Evolutionary conservation across 35 echinoderm and acorn worm genomes (phyloP).

Genomic region (Apostichopus californicus): DNA sequence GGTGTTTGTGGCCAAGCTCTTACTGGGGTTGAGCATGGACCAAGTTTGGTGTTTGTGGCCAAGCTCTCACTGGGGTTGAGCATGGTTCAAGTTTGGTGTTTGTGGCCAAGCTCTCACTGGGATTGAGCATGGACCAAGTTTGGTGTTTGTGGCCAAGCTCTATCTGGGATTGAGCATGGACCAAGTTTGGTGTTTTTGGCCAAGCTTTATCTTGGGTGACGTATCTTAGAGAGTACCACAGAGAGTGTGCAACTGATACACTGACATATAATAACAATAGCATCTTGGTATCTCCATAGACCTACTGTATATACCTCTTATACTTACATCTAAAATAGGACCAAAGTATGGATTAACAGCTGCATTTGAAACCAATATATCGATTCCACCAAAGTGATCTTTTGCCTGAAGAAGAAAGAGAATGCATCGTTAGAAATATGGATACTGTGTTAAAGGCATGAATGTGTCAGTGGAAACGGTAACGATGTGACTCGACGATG

Average conservation of each 20-base stretch:
- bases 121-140: not conserved
- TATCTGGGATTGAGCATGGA: too few relatives aligned
- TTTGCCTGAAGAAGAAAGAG: constrained; percentile 48
- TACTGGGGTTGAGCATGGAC: not conserved
- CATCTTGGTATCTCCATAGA: too few relatives aligned
- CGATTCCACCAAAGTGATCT: constrained; percentile 75
- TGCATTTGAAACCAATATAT: constrained; percentile 91
- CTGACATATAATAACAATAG: too few relatives aligned
- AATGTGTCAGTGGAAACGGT: too few relatives aligned
- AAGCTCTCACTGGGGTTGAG: not conserved
- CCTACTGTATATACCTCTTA: not conserved
- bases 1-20: not conserved
- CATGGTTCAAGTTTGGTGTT: not conserved
- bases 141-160: not conserved
- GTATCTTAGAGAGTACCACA: too few relatives aligned
- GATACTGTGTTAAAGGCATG: too few relatives aligned
- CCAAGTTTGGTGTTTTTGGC: too few relatives aligned
- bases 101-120: not conserved
- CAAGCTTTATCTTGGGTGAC: too few relatives aligned
- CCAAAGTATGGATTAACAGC: constrained; percentile 88
- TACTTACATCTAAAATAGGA: constrained; percentile 75
- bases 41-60: not conserved
- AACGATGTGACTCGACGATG: too few relatives aligned
- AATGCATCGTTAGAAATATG: too few relatives aligned
- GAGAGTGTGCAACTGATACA: too few relatives aligned